Base-by-base conservation (phyloP, 2,888 invertebrate species). In the Syrphus vitripennis region DNA sequence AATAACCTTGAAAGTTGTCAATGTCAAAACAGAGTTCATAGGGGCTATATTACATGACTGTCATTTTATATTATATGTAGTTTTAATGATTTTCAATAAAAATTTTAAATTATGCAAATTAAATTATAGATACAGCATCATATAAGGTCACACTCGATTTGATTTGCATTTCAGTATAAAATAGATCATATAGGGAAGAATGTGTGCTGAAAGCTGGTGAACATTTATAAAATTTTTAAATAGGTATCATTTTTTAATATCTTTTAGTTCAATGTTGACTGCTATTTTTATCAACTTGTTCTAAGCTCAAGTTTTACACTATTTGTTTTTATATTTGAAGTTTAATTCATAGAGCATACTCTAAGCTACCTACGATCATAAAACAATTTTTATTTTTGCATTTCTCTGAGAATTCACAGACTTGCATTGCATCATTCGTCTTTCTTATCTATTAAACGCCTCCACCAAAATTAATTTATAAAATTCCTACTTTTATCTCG, bases 141-240 rank as follows among this genome's bases (percentile, higher is more conserved):
- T 55, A 26, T 53, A 55, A 55, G 29, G 53, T 16, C 53, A 55
- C 53, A 29, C 53, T 55, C 53, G 29, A 55, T 55, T 29, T 53
- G 0, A 24, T 53, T 53, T 55, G 29, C n/a, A 55, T 55, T 14
- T 24, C 24, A 26, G 12, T 26, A 14, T 50, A 24, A 50, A n/a
- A 29, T 29, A 4, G 26, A 29, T 29, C 53, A 16, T 0, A 4
- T n/a, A 29, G 3, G 0, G 29, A 55, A 55, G 9, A 55, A n/a
- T 55, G 21, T 55, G 29, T 53, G 3, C 9, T 53, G 4, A n/a
- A n/a, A n/a, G n/a, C n/a, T n/a, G n/a, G n/a, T n/a, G n/a, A n/a
- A n/a, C n/a, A n/a, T n/a, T n/a, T n/a, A n/a, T n/a, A n/a, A n/a
- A n/a, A n/a, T n/a, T n/a, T n/a, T n/a, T n/a, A n/a, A n/a, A n/a